A percentile compares a stretch with the other conserved stretches of the same genome.
phyloP scores from a whole-genome alignment of 2,113 vertebrate genomes.

The Onychostruthus taczanowskii region DNA sequence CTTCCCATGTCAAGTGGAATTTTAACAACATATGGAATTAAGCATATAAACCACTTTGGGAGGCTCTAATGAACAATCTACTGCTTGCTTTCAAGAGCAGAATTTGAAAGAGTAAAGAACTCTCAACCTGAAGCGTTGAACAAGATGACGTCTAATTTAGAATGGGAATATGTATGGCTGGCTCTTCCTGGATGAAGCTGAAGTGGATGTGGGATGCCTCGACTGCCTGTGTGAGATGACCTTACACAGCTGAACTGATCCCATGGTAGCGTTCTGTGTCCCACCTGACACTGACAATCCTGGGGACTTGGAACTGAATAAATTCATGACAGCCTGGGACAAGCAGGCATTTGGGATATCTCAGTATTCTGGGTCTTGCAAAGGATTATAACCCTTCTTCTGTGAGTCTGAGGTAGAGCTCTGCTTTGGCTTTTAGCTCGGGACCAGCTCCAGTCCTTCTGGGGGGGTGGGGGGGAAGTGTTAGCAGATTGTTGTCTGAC shows the following conservation, averaged over 20 bases:
- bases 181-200: not conserved
- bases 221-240: not conserved
- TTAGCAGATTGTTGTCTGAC: not conserved
- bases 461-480: too few species aligned
- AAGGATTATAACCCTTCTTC: not conserved
- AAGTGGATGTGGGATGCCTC: not conserved
- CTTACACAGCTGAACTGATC: not conserved
- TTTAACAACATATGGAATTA: not conserved
- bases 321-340: not conserved
- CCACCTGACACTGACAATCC: not conserved
- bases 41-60: not conserved
- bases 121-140: not conserved
- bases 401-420: not conserved
- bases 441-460: not conserved
- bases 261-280: not conserved
- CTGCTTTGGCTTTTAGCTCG: not conserved
- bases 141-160: not conserved
- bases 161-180: not conserved
- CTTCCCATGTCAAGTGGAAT: not conserved
- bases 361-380: not conserved
- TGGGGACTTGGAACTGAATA: not conserved
- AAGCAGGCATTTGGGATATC: not conserved
- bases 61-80: not conserved
- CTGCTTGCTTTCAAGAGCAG: not conserved
- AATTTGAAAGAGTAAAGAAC: not conserved